Conservation (phyloP, 2,888 invertebrate species). For the Gonocerus acuteangulatus region DNA sequence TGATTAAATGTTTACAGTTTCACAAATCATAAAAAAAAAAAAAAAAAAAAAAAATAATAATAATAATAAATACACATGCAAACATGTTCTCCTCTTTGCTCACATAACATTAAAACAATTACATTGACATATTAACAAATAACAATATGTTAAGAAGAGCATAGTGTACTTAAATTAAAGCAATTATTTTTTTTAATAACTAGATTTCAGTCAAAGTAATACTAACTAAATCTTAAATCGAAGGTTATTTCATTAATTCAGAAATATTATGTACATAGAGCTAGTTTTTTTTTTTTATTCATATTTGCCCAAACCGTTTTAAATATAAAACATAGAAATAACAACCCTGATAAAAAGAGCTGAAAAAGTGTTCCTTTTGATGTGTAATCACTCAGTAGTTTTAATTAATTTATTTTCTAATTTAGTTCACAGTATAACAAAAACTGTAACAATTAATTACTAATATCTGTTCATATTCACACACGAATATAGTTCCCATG, state of each 20-base stretch:
- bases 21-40: too few species aligned
- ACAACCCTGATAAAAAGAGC: constrained; percentile 22
- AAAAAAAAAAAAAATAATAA: too few species aligned
- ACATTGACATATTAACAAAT: too few species aligned
- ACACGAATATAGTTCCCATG: constrained; percentile 11
- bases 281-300: constrained; percentile 3
- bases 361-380: constrained; percentile 6
- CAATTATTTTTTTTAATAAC: neutral
- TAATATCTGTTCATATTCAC: neutral
- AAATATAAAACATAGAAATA: constrained; percentile 14
- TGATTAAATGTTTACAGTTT: too few species aligned
- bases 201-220: constrained; percentile 14
- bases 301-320: constrained; percentile 10
- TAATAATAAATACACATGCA: too few species aligned
- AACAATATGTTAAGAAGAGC: too few species aligned
- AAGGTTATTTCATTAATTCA: constrained; percentile 19
- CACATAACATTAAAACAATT: too few species aligned
- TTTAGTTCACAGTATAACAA: constrained; percentile 1
- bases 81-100: too few species aligned
- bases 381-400: neutral
- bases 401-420: neutral
- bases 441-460: neutral
- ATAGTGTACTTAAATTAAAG: neutral
- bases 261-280: constrained; percentile 9
- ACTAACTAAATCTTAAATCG: constrained; percentile 23